Conservation (phyloP, 1,140 invertebrate genomes). For the Drosophila arizonae region DNA sequence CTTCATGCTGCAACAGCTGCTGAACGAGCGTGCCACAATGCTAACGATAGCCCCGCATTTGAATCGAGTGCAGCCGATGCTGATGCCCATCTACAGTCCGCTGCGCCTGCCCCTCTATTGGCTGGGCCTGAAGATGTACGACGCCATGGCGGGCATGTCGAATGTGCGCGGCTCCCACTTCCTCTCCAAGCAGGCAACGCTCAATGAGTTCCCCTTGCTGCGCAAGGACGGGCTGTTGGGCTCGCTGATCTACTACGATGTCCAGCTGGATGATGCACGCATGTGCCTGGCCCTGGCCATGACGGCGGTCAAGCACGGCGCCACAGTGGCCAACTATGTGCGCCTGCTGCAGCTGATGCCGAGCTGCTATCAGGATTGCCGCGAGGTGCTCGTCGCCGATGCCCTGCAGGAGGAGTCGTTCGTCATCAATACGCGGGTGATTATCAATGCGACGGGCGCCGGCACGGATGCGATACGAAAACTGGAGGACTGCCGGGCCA, state of each 20-base stretch:
- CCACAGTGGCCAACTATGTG: slow-evolving; percentile 52
- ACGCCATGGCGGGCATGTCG: slow-evolving; percentile 47
- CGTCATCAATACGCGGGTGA: slow-evolving; percentile 26
- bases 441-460: slow-evolving; percentile 62
- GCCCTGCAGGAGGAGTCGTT: slow-evolving; percentile 11
- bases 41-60: slow-evolving; percentile 59
- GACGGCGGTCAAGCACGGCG: slow-evolving; percentile 51
- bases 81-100: slow-evolving; percentile 59
- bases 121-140: slow-evolving; percentile 61
- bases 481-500: slow-evolving; percentile 36
- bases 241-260: slow-evolving; percentile 64
- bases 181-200: slow-evolving; percentile 30
- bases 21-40: slow-evolving; percentile 54
- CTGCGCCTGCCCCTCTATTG: slow-evolving; percentile 46
- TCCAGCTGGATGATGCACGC: slow-evolving; percentile 60
- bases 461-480: slow-evolving; percentile 44
- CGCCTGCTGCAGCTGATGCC: slow-evolving; percentile 29
- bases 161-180: slow-evolving; percentile 59
- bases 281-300: slow-evolving; percentile 62
- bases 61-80: slow-evolving; percentile 65
- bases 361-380: slow-evolving; percentile 11
- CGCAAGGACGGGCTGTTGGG: slow-evolving; percentile 43
- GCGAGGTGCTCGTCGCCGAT: slow-evolving; percentile 43
- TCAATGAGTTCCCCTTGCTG: slow-evolving; percentile 58
- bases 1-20: slow-evolving; percentile 47